Evolutionary conservation across 2,888 invertebrate species (phyloP), one percentile per base, ranked within the genome.

Genomic region (Tinea semifulvella): DNA sequence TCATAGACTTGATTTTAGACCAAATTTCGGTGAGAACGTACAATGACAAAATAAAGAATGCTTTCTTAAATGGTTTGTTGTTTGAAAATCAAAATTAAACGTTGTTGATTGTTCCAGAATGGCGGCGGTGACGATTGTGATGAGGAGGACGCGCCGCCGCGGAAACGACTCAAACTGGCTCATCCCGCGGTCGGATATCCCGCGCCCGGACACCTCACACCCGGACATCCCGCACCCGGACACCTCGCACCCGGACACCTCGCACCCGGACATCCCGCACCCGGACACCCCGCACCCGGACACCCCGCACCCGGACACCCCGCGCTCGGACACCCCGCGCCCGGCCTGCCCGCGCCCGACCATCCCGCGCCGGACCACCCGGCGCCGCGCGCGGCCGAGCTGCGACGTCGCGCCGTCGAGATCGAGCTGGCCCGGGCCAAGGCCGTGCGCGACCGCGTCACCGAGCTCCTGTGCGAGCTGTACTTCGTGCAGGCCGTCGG

Each of bases 401-500:
- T 87, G 58, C 84, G 88, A 48, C 86, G 87, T 56, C 85, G 87
- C 52, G 84, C 90, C 49, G 84, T 89, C 63, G 90, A 91, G 63
- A 84, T 88, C 62, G 86, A 89, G 63, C 84, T 88, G 68, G 84
- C 85, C 55, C 84, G 87, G 22, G 84, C 91, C 70, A 87, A 87
- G 60, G 81, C 82, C 51, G 79, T 90, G 52, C 85, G 88, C 48
- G 91, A 91, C 55, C 86, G 87, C 63, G 89, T 89, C 72, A 86
- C 87, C 55, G 92, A 92, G 65, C 88, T 89, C 74, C 85, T 89
- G 56, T 87, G 91, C 56, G 95, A 96, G 80, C 82, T 91, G 59
- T 96, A 89, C 82, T 95, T 91, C 75, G 85, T 96, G 57, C 91
- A 93, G 76, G 87, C 87, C 57, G 91, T 91, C 55, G 92, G 93